A percentile compares a stretch with the other conserved stretches of the same genome.
Evolutionary conservation across 2,888 invertebrate genomes (phyloP).

Genomic region (Alitta virens): DNA sequence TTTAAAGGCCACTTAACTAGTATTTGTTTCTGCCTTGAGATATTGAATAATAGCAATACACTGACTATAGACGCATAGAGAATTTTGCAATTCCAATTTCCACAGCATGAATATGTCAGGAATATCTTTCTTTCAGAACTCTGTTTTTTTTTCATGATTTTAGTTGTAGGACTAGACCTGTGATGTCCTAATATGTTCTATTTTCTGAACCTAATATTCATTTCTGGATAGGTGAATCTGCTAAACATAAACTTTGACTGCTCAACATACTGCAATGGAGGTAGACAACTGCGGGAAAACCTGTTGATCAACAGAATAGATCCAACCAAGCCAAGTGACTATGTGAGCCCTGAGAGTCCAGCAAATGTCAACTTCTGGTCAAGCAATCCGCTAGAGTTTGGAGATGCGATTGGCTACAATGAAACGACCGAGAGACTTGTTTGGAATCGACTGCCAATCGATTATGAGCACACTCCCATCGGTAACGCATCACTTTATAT

Average conservation of each 20-base stretch:
- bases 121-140: too few relatives aligned
- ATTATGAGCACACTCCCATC: constrained; percentile 3
- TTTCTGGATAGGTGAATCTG: too few relatives aligned
- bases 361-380: constrained; percentile 41
- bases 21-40: too few relatives aligned
- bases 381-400: constrained; percentile 41
- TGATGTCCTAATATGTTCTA: too few relatives aligned
- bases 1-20: too few relatives aligned
- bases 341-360: constrained; percentile 31
- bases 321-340: constrained; percentile 29
- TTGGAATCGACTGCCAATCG: neutral
- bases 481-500: constrained; percentile 1
- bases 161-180: too few relatives aligned
- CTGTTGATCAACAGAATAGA: constrained; percentile 6
- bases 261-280: neutral
- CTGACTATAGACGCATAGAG: too few relatives aligned
- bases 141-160: too few relatives aligned
- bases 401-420: constrained; percentile 46
- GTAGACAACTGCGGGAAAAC: neutral
- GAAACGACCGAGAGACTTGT: constrained; percentile 32
- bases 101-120: too few relatives aligned
- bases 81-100: too few relatives aligned
- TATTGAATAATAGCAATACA: too few relatives aligned
- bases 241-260: neutral
- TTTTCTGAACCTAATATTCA: too few relatives aligned